Evolutionary conservation across 2,888 invertebrate species (phyloP).

Genomic region (Erynnis tages): DNA sequence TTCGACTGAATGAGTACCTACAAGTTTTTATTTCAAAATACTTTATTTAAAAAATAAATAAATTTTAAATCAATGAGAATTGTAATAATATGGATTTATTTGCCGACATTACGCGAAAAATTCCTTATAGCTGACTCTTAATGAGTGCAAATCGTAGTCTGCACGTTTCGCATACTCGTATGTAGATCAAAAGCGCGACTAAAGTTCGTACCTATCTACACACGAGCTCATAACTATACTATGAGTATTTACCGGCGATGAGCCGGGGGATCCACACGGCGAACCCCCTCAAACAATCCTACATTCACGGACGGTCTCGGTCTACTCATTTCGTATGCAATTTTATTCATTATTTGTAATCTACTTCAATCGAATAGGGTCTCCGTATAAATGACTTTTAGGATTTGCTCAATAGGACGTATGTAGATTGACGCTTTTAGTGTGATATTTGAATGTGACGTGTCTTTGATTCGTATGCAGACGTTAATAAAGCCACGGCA

Average conservation of each 20-base stretch:
- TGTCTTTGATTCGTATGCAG: constrained; percentile 59
- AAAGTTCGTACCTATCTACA: constrained; percentile 46
- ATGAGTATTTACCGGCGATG: constrained; percentile 63
- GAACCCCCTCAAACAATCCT: constrained; percentile 63
- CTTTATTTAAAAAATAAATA: no score
- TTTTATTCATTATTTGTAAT: constrained; percentile 82
- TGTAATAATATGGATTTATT: no score
- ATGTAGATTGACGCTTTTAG: constrained; percentile 79
- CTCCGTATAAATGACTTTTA: constrained; percentile 79
- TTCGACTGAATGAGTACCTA: no score
- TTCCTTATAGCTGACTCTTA: not conserved
- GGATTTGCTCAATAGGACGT: constrained; percentile 73
- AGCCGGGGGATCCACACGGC: constrained; percentile 46
- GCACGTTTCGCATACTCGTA: constrained; percentile 1
- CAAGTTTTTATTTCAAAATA: no score
- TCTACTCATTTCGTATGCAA: constrained; percentile 80
- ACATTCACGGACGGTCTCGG: constrained; percentile 61
- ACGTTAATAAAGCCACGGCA: constrained; percentile 64
- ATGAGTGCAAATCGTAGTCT: not conserved
- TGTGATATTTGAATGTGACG: constrained; percentile 70
- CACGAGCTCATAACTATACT: constrained; percentile 43
- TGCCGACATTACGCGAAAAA: not conserved
- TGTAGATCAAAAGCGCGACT: constrained; percentile 39
- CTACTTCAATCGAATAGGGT: constrained; percentile 79
- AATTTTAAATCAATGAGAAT: not conserved